These are phyloP conservation scores for Macrobrachium nipponense DNA, from an alignment of 1,140 invertebrate genomes.

Conservation along the genomic window DNA sequence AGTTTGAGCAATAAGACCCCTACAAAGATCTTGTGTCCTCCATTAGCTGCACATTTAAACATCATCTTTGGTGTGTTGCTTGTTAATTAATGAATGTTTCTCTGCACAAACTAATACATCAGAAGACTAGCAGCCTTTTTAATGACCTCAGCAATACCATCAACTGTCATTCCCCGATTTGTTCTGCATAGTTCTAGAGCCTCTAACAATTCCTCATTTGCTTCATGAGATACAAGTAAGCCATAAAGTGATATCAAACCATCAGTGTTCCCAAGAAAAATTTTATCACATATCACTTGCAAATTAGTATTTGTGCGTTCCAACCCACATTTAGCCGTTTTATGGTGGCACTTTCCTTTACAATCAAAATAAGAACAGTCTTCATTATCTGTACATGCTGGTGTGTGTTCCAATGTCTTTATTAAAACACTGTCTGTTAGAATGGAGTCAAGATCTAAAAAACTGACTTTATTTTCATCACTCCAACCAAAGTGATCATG, in stretches of 20 bases:
- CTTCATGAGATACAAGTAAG: slow-evolving; percentile 46
- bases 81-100: background rate
- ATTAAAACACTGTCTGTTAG: slow-evolving; percentile 44
- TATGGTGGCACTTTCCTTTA: slow-evolving; percentile 47
- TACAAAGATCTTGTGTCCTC: no score
- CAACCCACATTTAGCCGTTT: slow-evolving; percentile 33
- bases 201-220: slow-evolving; percentile 35
- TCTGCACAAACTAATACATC: slow-evolving; percentile 25
- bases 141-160: slow-evolving; percentile 49
- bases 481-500: slow-evolving; percentile 61
- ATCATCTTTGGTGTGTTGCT: no score
- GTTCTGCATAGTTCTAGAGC: slow-evolving; percentile 53
- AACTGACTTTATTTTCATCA: slow-evolving; percentile 36
- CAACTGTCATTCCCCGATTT: slow-evolving; percentile 57
- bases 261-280: slow-evolving; percentile 53
- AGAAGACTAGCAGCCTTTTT: slow-evolving; percentile 38
- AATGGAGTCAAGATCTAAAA: slow-evolving; percentile 57
- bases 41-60: no score
- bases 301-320: slow-evolving; percentile 57
- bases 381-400: slow-evolving; percentile 51
- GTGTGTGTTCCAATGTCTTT: slow-evolving; percentile 41
- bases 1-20: no score
- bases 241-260: slow-evolving; percentile 47
- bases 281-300: slow-evolving; percentile 59
- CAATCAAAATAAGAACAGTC: slow-evolving; percentile 63